Conservation (phyloP, 2,888 invertebrate species). For the Nasonovia ribisnigri region DNA sequence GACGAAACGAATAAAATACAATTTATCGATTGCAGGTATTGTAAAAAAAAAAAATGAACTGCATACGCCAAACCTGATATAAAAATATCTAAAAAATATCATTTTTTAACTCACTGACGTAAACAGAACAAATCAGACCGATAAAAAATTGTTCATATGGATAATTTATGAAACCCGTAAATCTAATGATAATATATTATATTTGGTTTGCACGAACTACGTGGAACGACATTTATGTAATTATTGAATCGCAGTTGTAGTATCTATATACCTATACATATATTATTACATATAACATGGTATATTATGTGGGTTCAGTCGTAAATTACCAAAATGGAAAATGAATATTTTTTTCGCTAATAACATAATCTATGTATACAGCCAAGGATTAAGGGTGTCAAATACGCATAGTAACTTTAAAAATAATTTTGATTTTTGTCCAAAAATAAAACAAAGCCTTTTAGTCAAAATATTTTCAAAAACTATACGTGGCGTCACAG, state of each 20-base stretch:
- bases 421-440: slow-evolving; percentile 9
- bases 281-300: neutral
- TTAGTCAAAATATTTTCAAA: neutral
- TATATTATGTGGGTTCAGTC: neutral
- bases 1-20: neutral
- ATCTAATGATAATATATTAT: neutral
- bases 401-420: neutral
- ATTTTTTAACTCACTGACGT: neutral
- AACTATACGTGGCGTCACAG: neutral
- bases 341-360: slow-evolving; percentile 7
- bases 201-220: neutral
- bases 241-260: neutral
- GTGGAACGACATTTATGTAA: neutral
- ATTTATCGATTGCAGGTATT: neutral
- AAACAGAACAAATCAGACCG: neutral
- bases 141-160: neutral
- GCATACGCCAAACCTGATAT: neutral
- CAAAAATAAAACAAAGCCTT: neutral
- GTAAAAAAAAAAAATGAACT: neutral
- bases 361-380: neutral
- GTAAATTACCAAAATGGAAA: neutral
- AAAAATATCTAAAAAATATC: neutral
- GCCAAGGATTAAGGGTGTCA: slow-evolving; percentile 14
- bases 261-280: neutral
- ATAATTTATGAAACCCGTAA: neutral